phyloP scores from a whole-genome alignment of 2,888 invertebrate genomes.

The Cepaea hortensis region DNA sequence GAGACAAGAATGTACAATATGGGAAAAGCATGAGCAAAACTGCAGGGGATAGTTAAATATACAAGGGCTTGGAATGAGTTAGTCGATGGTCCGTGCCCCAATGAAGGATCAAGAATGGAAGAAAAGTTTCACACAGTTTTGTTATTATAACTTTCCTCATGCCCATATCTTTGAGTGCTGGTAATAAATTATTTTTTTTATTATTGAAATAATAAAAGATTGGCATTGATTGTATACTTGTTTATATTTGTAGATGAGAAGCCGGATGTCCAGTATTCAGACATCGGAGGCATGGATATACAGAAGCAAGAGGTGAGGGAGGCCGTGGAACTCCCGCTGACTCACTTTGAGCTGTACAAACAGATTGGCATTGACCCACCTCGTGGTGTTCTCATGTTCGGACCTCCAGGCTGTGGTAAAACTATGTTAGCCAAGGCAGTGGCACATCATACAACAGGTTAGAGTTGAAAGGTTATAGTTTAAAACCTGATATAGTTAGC shows the following conservation, averaged over 20 bases:
- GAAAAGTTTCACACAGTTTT: too few relatives aligned
- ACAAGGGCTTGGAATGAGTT: too few relatives aligned
- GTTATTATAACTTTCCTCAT: too few relatives aligned
- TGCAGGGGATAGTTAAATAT: too few relatives aligned
- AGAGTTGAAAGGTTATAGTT: constrained; percentile 26
- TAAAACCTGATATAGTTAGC: too few relatives aligned
- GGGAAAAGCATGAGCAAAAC: too few relatives aligned
- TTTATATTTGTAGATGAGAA: constrained; percentile 86
- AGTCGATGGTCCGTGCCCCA: too few relatives aligned
- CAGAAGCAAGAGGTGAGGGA: constrained; percentile 99
- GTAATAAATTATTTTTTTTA: too few relatives aligned
- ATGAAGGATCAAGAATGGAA: too few relatives aligned
- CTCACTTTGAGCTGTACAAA: constrained; percentile 98
- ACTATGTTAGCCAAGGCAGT: constrained; percentile 99
- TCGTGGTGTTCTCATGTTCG: constrained; percentile 97
- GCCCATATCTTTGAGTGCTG: too few relatives aligned
- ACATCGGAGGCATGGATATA: constrained; percentile 99
- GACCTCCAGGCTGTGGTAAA: constrained; percentile 99
- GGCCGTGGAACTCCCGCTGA: constrained; percentile 97
- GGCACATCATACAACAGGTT: constrained; percentile 97
- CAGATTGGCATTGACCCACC: constrained; percentile 99
- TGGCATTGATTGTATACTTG: not conserved
- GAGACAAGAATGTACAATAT: too few relatives aligned
- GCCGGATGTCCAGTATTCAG: constrained; percentile 96
- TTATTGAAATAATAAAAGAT: not conserved